These are phyloP conservation scores for Pangasius krempfi DNA, from an alignment of 2,797 vertebrate genomes.

Conservation along the genomic window DNA sequence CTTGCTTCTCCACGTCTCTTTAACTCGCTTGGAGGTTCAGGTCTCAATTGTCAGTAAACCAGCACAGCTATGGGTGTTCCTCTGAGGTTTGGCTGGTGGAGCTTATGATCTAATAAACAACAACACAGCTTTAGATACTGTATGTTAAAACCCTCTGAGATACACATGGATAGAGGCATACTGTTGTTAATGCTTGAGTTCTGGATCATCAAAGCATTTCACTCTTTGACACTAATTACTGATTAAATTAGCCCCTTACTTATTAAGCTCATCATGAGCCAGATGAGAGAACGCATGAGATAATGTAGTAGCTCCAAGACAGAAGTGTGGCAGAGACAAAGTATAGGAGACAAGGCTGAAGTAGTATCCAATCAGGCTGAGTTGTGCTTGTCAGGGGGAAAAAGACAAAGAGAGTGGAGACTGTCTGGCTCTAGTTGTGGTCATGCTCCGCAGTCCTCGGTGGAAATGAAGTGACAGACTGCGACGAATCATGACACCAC, in stretches of 20 bases:
- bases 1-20: neutral
- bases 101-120: slow-evolving; percentile 1
- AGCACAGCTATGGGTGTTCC: neutral
- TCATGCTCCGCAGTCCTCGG: slow-evolving; percentile 4
- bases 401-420: slow-evolving; percentile 22
- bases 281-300: neutral
- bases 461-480: slow-evolving; percentile 27
- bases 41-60: neutral
- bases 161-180: neutral
- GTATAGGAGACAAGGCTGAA: neutral
- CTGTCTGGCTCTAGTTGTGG: slow-evolving; percentile 13
- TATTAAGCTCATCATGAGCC: neutral
- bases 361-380: slow-evolving; percentile 24
- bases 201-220: neutral
- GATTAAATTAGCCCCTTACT: neutral
- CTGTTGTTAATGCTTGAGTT: neutral
- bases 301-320: neutral
- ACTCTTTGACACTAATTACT: neutral
- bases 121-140: no score
- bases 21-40: neutral
- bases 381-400: slow-evolving; percentile 7
- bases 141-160: neutral
- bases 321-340: neutral
- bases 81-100: neutral
- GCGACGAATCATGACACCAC: slow-evolving; percentile 51